Base-by-base conservation (phyloP, 2,888 invertebrate genomes). In the Alviniconcha strummeri region DNA sequence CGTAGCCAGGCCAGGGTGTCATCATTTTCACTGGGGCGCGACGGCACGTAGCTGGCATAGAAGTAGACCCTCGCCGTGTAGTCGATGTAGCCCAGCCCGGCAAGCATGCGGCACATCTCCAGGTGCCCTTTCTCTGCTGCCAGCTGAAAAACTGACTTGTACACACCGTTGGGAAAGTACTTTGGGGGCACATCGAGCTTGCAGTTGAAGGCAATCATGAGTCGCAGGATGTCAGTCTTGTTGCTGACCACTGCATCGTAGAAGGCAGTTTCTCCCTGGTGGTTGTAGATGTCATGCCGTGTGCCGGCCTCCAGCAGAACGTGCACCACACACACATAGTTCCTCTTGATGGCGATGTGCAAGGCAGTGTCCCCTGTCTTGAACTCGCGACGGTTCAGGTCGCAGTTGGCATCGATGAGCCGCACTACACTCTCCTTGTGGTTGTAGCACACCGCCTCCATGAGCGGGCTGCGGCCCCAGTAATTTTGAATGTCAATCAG, bases 401-500 rank as follows among this genome's bases (percentile, higher is more conserved):
- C 92, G 88, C 93, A 93, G 84, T 88, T 89, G 36, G 90, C 91
- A 69, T 88, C 88, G 56, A 93, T 89, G 17, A 93, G 90, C 5
- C 90, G 88, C 8, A 92, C 90, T 15, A 93, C 92, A 9, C 92
- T 92, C 80, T 93, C 93, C 85, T 90, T 92, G 87, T 93, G 93
- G 88, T 93, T 93, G 88, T 93, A 93, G 86, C 92, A 92, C 56
- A 93, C 93, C 0, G 93, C 93, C 83, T 93, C 93, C 93, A 93
- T 93, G 36, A 93, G 89, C 0, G 93, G 93, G 56, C 93, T 93
- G 84, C 93, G 88, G 8, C 93, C 93, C 93, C 93, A 93, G 85
- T 93, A 93, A 85, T 93, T 93, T 88, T 93, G 93, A 80, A 93
- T 92, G 87, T 93, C 92, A 52, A 93, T 91, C 83, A 91, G 88